These are phyloP conservation scores for Centropyge bicolor DNA, from an alignment of 2,797 vertebrate genomes.

Conservation along the genomic window DNA sequence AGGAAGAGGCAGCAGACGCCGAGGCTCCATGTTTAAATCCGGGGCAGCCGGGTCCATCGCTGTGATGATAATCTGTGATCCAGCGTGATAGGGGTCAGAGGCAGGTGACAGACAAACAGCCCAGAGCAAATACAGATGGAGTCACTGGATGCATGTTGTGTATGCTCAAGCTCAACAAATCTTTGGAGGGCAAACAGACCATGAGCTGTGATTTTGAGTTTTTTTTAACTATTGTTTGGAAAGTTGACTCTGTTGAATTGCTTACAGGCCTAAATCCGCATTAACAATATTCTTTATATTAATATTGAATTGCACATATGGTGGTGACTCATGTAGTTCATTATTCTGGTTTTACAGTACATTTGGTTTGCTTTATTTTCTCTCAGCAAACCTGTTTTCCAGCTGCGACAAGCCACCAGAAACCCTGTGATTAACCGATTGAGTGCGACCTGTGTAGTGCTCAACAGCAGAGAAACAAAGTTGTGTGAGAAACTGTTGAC, in stretches of 20 bases:
- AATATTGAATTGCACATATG: background rate
- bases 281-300: background rate
- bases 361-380: background rate
- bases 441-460: background rate
- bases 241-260: constrained; percentile 6
- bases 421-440: background rate
- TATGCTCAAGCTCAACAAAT: constrained; percentile 40
- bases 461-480: background rate
- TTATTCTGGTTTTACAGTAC: background rate
- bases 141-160: constrained; percentile 28
- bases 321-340: background rate
- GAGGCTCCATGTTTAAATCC: constrained; percentile 27
- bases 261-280: background rate
- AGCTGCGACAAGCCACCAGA: background rate
- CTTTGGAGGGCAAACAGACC: constrained; percentile 28
- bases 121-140: constrained; percentile 54
- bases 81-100: constrained; percentile 55
- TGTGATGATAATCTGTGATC: constrained; percentile 58
- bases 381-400: background rate
- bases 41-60: constrained; percentile 23
- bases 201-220: background rate
- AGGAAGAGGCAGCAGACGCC: background rate
- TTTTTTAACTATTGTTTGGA: background rate
- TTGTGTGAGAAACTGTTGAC: too few relatives aligned
- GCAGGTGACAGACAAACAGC: constrained; percentile 65